phyloP scores from a whole-genome alignment of 2,888 invertebrate genomes.

The Auanema freiburgensis region DNA sequence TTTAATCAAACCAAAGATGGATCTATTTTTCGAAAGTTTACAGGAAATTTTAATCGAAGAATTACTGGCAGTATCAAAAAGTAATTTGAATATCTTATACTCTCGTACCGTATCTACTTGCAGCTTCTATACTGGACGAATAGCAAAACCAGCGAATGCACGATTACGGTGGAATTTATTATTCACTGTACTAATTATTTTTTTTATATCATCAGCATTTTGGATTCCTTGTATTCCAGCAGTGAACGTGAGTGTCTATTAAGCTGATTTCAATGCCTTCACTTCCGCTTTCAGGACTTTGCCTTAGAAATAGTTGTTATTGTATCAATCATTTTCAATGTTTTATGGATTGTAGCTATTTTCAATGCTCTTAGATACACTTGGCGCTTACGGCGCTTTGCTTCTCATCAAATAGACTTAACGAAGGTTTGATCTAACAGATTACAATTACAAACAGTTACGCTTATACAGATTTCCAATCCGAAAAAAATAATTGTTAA shows the following conservation, averaged over 20 bases:
- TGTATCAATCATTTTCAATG: slow-evolving; percentile 43
- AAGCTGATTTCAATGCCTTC: too few relatives aligned
- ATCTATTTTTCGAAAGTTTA: too few relatives aligned
- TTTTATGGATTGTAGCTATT: slow-evolving; percentile 50
- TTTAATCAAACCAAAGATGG: too few relatives aligned
- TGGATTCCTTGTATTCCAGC: slow-evolving; percentile 55
- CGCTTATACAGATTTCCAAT: slow-evolving; percentile 31
- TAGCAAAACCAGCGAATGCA: slow-evolving; percentile 51
- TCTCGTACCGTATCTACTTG: too few relatives aligned
- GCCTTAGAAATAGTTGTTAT: slow-evolving; percentile 53
- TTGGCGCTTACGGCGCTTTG: slow-evolving; percentile 39
- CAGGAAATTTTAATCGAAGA: too few relatives aligned
- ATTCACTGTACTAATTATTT: slow-evolving; percentile 54
- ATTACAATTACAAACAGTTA: neutral
- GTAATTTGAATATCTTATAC: too few relatives aligned
- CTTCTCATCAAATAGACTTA: slow-evolving; percentile 42
- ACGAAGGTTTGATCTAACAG: slow-evolving; percentile 24
- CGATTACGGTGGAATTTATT: slow-evolving; percentile 58
- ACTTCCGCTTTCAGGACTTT: slow-evolving; percentile 45
- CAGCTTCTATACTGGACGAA: slow-evolving; percentile 43
- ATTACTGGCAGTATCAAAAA: too few relatives aligned
- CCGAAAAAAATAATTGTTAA: slow-evolving; percentile 36
- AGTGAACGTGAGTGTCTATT: slow-evolving; percentile 26
- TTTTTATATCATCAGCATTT: slow-evolving; percentile 51
- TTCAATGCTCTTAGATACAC: slow-evolving; percentile 50